Evolutionary conservation across 2,113 vertebrate genomes (phyloP).

Genomic region (Vireo altiloquus): DNA sequence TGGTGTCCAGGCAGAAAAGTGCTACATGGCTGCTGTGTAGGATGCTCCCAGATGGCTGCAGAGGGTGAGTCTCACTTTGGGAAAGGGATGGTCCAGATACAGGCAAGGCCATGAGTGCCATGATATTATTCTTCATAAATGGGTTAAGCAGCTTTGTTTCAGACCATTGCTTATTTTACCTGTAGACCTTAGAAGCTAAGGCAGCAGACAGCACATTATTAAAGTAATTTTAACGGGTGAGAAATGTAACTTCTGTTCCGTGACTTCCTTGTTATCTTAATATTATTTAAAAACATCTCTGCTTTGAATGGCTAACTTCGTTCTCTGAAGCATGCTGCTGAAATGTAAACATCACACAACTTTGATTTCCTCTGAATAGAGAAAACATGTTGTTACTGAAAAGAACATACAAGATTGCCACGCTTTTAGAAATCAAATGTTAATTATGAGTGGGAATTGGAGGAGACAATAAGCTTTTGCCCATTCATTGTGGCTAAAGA

Average conservation of each 20-base stretch:
- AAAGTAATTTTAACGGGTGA: not conserved
- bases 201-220: not conserved
- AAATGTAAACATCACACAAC: slow-evolving; percentile 46
- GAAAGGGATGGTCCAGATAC: not conserved
- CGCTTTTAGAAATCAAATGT: slow-evolving; percentile 39
- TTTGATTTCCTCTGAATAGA: slow-evolving; percentile 57
- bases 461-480: not conserved
- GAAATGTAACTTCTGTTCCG: not conserved
- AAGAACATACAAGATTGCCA: slow-evolving; percentile 50
- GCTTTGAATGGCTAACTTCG: slow-evolving; percentile 9
- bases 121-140: not conserved
- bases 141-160: not conserved
- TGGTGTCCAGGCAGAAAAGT: not conserved
- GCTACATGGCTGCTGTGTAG: not conserved
- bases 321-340: slow-evolving; percentile 7
- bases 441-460: slow-evolving; percentile 29
- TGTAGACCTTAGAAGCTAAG: not conserved
- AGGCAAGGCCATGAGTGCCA: not conserved
- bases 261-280: not conserved
- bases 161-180: not conserved
- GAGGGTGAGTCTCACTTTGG: not conserved
- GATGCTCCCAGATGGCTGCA: not conserved
- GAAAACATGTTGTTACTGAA: slow-evolving; percentile 57
- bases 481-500: not conserved
- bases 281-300: slow-evolving; percentile 18